Base-by-base conservation (phyloP, 2,113 vertebrate species). In the Bos indicus region DNA sequence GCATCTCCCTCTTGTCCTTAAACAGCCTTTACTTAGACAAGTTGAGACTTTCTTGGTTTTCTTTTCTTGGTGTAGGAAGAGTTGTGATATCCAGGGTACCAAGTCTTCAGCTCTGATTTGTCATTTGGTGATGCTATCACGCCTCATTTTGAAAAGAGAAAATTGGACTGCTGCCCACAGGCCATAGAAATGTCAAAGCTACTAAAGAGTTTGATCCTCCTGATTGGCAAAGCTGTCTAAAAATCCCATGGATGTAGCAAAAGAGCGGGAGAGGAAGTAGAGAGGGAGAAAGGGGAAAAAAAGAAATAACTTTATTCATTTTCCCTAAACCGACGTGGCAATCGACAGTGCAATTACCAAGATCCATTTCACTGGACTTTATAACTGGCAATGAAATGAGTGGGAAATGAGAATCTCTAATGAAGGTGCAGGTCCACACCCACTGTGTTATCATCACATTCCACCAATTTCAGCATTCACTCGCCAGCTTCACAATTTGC, bases 361-460 rank as follows among this genome's bases (percentile, higher is more conserved):
- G 95, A 98, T 98, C 90, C n/a, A 25, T 98, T 98, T 98, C 91
- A 92, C 43, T 97, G 60, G 36, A 60, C 97, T 98, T 98, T 97
- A 97, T 97, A 98, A 94, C 62, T 97, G 77, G 33, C 95, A 26
- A 56, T 97, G 95, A 98, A 91, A 97, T 92, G 88, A 98, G 95
- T 98, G 90, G 96, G 77, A 94, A 98, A 97, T 25, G 26, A 97
- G 51, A 88, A 10, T 93, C 48, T 93, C 95, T 96, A 97, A 97
- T 77, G 78, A 85, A 84, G 90, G 91, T 36, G 88, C n/a, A 88
- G 77, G 62, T 46, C 91, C 59, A 60, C 92, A 96, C 95, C 57
- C 95, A 95, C 84, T 90, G 17, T 2, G 67, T 90, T 94, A 28
- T 88, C 43, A 86, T 95, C 93, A 33, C 33, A 90, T 98, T 97